Percentiles rank a stretch among this genome's conserved stretches.
phyloP scores from a whole-genome alignment of 2,797 vertebrate species.

The Benthosema pterotum region DNA sequence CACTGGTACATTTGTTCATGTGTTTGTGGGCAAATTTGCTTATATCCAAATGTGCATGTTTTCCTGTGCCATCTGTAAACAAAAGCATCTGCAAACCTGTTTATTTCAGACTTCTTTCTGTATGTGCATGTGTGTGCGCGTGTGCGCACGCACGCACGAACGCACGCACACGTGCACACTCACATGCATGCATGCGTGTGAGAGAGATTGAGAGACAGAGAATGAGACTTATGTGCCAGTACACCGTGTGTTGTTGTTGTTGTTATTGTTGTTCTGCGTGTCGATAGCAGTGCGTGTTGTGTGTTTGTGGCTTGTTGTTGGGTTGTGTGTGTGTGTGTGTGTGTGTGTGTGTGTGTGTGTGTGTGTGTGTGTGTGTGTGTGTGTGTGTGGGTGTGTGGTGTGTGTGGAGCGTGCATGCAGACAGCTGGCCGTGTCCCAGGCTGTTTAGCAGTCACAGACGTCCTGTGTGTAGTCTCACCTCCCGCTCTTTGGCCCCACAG shows the following conservation, averaged over 20 bases:
- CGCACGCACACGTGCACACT: background rate
- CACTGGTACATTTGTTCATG: conserved; percentile 70
- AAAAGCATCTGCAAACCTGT: conserved; percentile 75
- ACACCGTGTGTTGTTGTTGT: conserved; percentile 54
- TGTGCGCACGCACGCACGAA: conserved; percentile 7
- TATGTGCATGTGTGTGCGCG: conserved; percentile 11
- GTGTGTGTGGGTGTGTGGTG: background rate
- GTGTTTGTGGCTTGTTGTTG: background rate
- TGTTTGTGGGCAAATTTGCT: conserved; percentile 73
- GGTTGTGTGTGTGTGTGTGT: conserved; percentile 5
- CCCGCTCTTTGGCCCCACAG: conserved; percentile 8
- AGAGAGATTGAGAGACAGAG: background rate
- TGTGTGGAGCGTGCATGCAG: conserved; percentile 58
- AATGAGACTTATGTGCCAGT: conserved; percentile 40
- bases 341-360: conserved; percentile 13
- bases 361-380: conserved; percentile 28
- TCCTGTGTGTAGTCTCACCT: conserved; percentile 58
- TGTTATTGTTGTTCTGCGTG: conserved; percentile 26
- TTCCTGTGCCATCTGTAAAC: conserved; percentile 68
- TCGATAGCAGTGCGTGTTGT: conserved; percentile 26
- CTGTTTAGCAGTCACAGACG: conserved; percentile 66
- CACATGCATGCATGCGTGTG: background rate
- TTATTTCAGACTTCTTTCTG: conserved; percentile 25
- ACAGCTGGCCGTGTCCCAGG: conserved; percentile 79
- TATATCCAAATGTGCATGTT: conserved; percentile 75